These are phyloP conservation scores for Jaculus jaculus DNA, from an alignment of 2,113 vertebrate species.

Conservation along the genomic window DNA sequence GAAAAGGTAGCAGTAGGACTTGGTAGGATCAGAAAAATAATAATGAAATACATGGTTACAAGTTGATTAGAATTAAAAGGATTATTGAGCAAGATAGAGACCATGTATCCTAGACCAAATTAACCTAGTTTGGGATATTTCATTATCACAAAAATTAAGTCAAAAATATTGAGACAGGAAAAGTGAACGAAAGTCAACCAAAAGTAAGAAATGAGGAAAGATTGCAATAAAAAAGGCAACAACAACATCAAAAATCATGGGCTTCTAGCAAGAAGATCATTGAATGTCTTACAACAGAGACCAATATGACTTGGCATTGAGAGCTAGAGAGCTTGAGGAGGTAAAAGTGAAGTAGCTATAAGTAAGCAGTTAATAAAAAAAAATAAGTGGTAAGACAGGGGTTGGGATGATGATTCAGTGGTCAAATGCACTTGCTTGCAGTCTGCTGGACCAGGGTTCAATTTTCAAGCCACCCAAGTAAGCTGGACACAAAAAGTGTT, in stretches of 20 bases:
- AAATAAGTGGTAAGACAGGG: background rate
- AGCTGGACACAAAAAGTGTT: too few species aligned
- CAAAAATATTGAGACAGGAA: background rate
- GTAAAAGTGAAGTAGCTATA: background rate
- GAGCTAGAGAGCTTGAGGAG: background rate
- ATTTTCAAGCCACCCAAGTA: too few species aligned
- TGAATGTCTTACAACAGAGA: background rate
- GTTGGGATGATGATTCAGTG: too few species aligned
- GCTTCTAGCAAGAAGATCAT: background rate
- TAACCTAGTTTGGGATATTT: background rate
- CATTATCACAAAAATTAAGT: background rate
- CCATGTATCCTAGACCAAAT: background rate
- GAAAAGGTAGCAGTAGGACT: background rate
- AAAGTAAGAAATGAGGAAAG: background rate
- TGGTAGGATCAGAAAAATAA: background rate
- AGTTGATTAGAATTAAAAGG: background rate
- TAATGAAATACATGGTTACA: background rate
- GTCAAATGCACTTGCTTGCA: too few species aligned
- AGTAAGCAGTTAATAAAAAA: too few species aligned
- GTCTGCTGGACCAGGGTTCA: too few species aligned
- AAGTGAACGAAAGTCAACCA: background rate
- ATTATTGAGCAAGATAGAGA: background rate
- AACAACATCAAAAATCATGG: background rate
- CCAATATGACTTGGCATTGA: background rate
- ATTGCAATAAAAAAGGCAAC: background rate